These are phyloP conservation scores for Heliconius hermathena DNA, from an alignment of 1,140 invertebrate species.

Conservation along the genomic window DNA sequence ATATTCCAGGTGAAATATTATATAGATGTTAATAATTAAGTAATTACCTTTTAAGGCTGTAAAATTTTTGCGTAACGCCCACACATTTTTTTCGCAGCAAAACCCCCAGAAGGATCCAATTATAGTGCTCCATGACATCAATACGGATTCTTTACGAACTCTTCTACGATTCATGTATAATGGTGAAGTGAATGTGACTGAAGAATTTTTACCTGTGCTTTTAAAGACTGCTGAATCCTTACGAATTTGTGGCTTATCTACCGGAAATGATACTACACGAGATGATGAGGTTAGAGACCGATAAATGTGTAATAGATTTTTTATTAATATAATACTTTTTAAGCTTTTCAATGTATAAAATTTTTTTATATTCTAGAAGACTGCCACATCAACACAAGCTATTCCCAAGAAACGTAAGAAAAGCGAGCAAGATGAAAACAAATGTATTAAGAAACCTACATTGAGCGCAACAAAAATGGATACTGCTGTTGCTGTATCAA, in stretches of 20 bases:
- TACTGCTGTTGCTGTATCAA: slow-evolving; percentile 44
- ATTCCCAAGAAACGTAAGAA: slow-evolving; percentile 70
- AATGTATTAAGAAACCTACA: slow-evolving; percentile 51
- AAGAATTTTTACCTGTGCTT: slow-evolving; percentile 84
- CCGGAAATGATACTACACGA: slow-evolving; percentile 62
- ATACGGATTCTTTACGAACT: slow-evolving; percentile 83
- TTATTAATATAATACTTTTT: neutral
- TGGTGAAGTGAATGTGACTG: slow-evolving; percentile 86
- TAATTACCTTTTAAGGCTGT: slow-evolving; percentile 10
- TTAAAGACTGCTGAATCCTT: slow-evolving; percentile 85
- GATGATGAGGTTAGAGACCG: slow-evolving; percentile 61
- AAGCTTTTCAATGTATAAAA: slow-evolving; percentile 2
- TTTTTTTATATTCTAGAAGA: slow-evolving; percentile 56
- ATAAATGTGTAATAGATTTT: neutral
- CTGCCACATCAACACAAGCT: slow-evolving; percentile 43
- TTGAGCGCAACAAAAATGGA: slow-evolving; percentile 45
- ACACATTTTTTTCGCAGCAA: slow-evolving; percentile 81
- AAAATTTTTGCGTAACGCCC: slow-evolving; percentile 38
- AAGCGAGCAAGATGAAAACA: slow-evolving; percentile 65
- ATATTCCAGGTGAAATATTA: slow-evolving; percentile 83
- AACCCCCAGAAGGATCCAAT: slow-evolving; percentile 86
- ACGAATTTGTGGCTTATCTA: slow-evolving; percentile 85
- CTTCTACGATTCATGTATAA: slow-evolving; percentile 86
- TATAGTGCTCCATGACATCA: slow-evolving; percentile 86
- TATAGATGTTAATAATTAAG: neutral